Percentiles rank a stretch among this genome's conserved stretches.
Conservation (phyloP, 2,113 vertebrate species). For the Gymnogyps californianus region DNA sequence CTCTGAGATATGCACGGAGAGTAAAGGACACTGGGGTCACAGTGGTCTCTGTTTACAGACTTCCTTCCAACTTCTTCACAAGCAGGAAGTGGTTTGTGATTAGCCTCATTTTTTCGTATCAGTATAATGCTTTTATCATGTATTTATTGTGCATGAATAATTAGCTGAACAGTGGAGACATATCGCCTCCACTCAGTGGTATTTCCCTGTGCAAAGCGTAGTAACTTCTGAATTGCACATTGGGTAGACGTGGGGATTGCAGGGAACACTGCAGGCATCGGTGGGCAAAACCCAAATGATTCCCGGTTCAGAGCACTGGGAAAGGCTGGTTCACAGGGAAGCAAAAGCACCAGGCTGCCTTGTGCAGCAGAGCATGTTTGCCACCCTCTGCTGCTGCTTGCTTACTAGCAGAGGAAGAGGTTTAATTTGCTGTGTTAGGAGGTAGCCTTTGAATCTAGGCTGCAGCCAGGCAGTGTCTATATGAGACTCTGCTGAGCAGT, state of each 20-base stretch:
- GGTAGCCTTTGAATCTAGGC: neutral
- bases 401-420: neutral
- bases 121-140: neutral
- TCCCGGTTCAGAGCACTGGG: neutral
- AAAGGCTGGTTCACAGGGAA: neutral
- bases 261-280: rapidly evolving
- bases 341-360: neutral
- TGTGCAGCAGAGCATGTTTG: neutral
- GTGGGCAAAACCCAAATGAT: neutral
- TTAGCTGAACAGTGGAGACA: neutral
- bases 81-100: conserved; percentile 4
- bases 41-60: neutral
- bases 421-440: neutral
- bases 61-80: neutral
- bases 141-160: neutral
- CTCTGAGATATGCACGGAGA: neutral
- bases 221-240: neutral
- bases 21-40: neutral
- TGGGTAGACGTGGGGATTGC: neutral
- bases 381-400: neutral
- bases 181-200: neutral
- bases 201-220: neutral
- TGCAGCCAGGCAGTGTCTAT: neutral
- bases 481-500: neutral
- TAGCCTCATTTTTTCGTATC: neutral